Evolutionary conservation across 1,140 invertebrate species (phyloP).

Genomic region (Paraescarpia echinospica): DNA sequence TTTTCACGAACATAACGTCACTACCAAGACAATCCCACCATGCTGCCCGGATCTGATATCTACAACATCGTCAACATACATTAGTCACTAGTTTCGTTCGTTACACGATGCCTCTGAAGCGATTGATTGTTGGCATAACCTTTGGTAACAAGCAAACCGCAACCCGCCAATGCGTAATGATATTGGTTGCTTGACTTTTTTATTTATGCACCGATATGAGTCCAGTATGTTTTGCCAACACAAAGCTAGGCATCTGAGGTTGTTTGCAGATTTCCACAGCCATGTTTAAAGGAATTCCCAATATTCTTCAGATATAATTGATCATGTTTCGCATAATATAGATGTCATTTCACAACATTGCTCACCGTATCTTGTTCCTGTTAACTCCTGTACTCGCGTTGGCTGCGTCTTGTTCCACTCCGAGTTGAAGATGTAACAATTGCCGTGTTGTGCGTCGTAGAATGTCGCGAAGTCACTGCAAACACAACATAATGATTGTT

Average conservation of each 20-base stretch:
- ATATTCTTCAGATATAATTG: neutral
- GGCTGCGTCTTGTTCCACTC: slow-evolving; percentile 24
- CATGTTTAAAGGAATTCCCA: neutral
- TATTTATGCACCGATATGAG: too few relatives aligned
- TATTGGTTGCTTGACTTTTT: too few relatives aligned
- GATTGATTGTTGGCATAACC: too few relatives aligned
- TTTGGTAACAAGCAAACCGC: too few relatives aligned
- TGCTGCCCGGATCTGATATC: too few relatives aligned
- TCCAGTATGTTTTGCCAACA: neutral
- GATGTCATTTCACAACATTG: neutral
- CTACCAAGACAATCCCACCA: too few relatives aligned
- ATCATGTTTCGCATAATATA: neutral
- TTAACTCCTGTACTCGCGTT: neutral
- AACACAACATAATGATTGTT: neutral
- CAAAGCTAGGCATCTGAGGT: neutral
- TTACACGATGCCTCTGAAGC: too few relatives aligned
- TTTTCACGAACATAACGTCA: too few relatives aligned
- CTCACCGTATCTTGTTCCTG: neutral
- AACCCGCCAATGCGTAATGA: too few relatives aligned
- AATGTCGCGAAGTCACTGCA: slow-evolving; percentile 4
- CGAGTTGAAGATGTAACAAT: slow-evolving; percentile 32
- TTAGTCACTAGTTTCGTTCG: too few relatives aligned
- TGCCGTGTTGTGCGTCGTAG: slow-evolving; percentile 25
- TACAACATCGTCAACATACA: too few relatives aligned
- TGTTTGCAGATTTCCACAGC: neutral